A percentile compares a stretch with the other conserved stretches of the same genome.
phyloP scores from a whole-genome alignment of 1,140 invertebrate species.

The Sitobion miscanthi region DNA sequence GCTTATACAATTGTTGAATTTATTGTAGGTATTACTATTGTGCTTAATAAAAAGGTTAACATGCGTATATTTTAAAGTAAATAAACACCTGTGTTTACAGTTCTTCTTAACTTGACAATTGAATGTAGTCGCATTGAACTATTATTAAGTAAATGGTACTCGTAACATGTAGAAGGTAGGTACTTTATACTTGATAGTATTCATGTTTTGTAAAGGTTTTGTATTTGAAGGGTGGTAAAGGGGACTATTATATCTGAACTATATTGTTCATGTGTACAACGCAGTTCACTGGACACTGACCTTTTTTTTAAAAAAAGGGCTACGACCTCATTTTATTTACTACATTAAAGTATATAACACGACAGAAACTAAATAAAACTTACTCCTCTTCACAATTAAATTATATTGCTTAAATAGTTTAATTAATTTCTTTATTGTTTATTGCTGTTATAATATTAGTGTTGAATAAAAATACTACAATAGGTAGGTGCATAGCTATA shows the following conservation, averaged over 20 bases:
- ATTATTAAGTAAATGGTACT: slow-evolving; percentile 33
- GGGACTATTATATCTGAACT: slow-evolving; percentile 19
- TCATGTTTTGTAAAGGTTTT: slow-evolving; percentile 18
- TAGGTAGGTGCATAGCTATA: background rate
- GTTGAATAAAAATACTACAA: no score
- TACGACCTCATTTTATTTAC: background rate
- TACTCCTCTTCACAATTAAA: background rate
- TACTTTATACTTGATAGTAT: background rate
- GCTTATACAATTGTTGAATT: background rate
- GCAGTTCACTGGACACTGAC: background rate
- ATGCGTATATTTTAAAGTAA: background rate
- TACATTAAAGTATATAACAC: background rate
- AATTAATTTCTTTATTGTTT: background rate
- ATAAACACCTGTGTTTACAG: slow-evolving; percentile 54
- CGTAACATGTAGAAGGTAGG: background rate
- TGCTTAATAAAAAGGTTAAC: background rate
- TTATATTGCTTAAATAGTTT: background rate
- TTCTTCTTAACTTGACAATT: slow-evolving; percentile 42
- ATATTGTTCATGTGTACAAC: slow-evolving; percentile 8
- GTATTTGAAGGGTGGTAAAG: slow-evolving; percentile 26
- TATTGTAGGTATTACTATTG: background rate
- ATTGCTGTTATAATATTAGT: background rate
- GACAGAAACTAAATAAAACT: background rate
- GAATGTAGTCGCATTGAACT: slow-evolving; percentile 1
- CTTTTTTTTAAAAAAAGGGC: slow-evolving; percentile 13